Percentiles rank a stretch among this genome's conserved stretches.
Evolutionary conservation across 2,113 vertebrate genomes (phyloP).

Genomic region (Tychaedon coryphoeus): DNA sequence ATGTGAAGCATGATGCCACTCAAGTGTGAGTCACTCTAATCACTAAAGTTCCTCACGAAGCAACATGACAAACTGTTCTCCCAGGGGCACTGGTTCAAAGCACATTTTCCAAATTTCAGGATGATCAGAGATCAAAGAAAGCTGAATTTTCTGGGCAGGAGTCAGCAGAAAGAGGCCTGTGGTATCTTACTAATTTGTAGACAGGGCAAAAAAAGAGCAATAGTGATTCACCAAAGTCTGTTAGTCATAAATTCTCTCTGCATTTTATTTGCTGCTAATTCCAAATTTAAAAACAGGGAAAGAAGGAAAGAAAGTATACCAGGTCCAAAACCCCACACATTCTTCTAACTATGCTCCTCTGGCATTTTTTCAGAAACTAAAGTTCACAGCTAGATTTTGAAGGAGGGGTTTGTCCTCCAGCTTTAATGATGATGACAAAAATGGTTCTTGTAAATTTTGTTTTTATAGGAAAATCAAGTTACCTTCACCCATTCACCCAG

Average conservation of each 20-base stretch:
- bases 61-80: conserved; percentile 75
- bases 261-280: not conserved
- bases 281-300: not conserved
- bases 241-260: conserved; percentile 1
- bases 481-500: not conserved
- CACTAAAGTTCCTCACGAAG: conserved; percentile 76
- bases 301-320: not conserved
- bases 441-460: not conserved
- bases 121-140: not conserved
- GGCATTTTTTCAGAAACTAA: not conserved
- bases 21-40: conserved; percentile 84
- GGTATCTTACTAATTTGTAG: not conserved
- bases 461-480: not conserved
- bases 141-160: conserved; percentile 4
- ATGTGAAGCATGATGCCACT: conserved; percentile 71
- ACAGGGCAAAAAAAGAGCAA: not conserved
- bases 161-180: not conserved
- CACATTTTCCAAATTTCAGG: not conserved
- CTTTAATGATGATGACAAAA: not conserved
- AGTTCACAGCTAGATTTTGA: not conserved
- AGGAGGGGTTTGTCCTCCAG: not conserved
- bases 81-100: conserved; percentile 64
- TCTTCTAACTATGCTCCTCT: not conserved
- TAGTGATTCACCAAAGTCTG: not conserved
- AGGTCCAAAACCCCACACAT: not conserved